phyloP scores from a whole-genome alignment of 23 tunicate genomes.

The Trididemnum clinides region DNA sequence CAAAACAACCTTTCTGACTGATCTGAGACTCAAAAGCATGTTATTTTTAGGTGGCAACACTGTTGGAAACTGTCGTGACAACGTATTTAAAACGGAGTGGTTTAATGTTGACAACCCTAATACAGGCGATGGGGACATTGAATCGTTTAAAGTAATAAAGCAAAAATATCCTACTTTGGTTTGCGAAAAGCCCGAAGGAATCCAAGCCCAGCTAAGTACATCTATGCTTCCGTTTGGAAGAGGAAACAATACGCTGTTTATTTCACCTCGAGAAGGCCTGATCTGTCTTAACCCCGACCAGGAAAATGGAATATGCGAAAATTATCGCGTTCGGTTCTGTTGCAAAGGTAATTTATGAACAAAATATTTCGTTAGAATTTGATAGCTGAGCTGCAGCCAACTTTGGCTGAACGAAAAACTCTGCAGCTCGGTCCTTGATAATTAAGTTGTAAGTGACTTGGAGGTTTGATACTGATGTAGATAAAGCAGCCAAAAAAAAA shows the following conservation, averaged over 20 bases:
- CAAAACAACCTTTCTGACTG: no score
- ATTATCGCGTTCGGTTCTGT: slow-evolving; percentile 61
- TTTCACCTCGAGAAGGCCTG: slow-evolving; percentile 38
- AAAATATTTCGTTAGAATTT: no score
- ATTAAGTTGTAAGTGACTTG: no score
- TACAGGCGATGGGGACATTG: slow-evolving; percentile 31
- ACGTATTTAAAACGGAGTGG: slow-evolving; percentile 22
- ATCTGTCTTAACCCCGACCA: slow-evolving; percentile 45
- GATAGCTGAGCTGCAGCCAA: no score
- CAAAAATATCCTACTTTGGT: background rate
- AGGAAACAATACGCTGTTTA: slow-evolving; percentile 16
- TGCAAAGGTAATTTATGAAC: slow-evolving; percentile 46
- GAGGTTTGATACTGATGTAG: no score
- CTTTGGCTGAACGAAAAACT: no score
- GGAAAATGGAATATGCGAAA: slow-evolving; percentile 33
- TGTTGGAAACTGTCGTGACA: slow-evolving; percentile 28
- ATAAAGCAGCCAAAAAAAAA: no score
- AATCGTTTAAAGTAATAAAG: slow-evolving; percentile 2
- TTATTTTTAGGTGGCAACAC: slow-evolving; percentile 19
- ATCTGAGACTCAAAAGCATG: no score
- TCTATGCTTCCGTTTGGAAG: slow-evolving; percentile 14
- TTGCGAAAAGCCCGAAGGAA: slow-evolving; percentile 29
- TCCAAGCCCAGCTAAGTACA: slow-evolving; percentile 36
- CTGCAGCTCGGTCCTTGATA: no score
- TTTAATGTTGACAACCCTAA: slow-evolving; percentile 37